These are phyloP conservation scores for Borostomias antarcticus DNA, from an alignment of 2,797 vertebrate genomes.

Conservation along the genomic window DNA sequence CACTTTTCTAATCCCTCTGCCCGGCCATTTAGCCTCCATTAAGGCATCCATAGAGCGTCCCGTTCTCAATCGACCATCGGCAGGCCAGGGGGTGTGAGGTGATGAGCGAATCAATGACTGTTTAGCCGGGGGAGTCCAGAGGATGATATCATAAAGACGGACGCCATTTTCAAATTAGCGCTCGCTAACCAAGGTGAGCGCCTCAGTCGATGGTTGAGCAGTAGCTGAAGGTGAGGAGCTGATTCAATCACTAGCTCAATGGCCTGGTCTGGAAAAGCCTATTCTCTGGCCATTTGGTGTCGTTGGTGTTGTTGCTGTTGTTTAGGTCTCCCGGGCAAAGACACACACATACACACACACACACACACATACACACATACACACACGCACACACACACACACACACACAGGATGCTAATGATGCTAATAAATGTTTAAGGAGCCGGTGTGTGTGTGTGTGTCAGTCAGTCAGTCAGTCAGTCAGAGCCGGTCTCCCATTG, in stretches of 20 bases:
- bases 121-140: conserved; percentile 35
- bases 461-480: background rate
- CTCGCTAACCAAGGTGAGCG: conserved; percentile 15
- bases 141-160: conserved; percentile 42
- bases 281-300: background rate
- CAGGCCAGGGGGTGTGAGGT: conserved; percentile 27
- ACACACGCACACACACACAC: background rate
- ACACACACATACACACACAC: too few relatives aligned
- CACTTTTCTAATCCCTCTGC: conserved; percentile 3
- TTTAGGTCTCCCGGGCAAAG: too few relatives aligned
- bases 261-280: background rate
- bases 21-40: conserved; percentile 14
- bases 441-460: background rate
- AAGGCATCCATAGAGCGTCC: conserved; percentile 1
- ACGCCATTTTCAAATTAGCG: conserved; percentile 42
- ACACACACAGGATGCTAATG: conserved; percentile 2
- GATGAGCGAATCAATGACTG: conserved; percentile 40
- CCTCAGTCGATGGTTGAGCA: conserved; percentile 14
- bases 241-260: conserved; percentile 11
- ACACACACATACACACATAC: background rate
- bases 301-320: too few relatives aligned
- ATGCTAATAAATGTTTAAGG: conserved; percentile 23
- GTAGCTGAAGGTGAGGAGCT: background rate
- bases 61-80: conserved; percentile 16
- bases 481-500: background rate